Percentiles rank a stretch among this genome's conserved stretches.
Evolutionary conservation across 2,113 vertebrate species (phyloP).

Genomic region (Channa argus): DNA sequence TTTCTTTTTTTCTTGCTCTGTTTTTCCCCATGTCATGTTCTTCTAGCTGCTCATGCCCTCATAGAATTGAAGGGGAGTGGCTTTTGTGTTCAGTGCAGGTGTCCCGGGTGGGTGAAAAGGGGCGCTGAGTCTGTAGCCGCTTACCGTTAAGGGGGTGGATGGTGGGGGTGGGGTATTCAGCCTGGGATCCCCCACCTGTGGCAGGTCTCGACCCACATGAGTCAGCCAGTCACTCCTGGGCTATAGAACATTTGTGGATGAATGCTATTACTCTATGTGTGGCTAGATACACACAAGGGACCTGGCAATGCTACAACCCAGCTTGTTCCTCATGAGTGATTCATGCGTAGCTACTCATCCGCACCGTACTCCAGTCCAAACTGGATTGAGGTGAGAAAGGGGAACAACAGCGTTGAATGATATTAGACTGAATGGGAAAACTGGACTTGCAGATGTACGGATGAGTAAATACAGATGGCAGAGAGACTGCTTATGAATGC

Average conservation of each 20-base stretch:
- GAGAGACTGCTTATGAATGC: neutral
- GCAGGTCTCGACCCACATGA: constrained; percentile 78
- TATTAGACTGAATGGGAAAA: constrained; percentile 26
- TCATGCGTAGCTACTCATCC: constrained; percentile 57
- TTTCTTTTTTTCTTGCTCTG: constrained; percentile 55
- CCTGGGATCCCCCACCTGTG: constrained; percentile 80
- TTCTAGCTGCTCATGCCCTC: constrained; percentile 52
- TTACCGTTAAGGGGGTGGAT: constrained; percentile 52
- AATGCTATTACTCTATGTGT: constrained; percentile 60
- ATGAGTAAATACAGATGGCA: constrained; percentile 25
- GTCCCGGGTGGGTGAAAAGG: constrained; percentile 79
- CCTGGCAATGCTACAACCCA: constrained; percentile 43
- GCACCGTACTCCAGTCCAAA: constrained; percentile 50
- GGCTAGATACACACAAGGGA: constrained; percentile 64
- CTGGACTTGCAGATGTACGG: neutral
- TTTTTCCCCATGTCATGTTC: constrained; percentile 53
- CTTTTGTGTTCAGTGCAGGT: constrained; percentile 86
- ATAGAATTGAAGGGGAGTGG: constrained; percentile 66
- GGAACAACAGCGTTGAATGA: constrained; percentile 36
- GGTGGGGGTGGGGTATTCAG: constrained; percentile 72
- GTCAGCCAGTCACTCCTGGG: constrained; percentile 72
- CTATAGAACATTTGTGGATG: constrained; percentile 66
- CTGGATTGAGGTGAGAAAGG: constrained; percentile 54
- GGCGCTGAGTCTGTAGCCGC: constrained; percentile 56
- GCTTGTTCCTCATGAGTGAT: constrained; percentile 60